Evolutionary conservation across 2,113 vertebrate species (phyloP).

Genomic region (Hemichromis elongatus): DNA sequence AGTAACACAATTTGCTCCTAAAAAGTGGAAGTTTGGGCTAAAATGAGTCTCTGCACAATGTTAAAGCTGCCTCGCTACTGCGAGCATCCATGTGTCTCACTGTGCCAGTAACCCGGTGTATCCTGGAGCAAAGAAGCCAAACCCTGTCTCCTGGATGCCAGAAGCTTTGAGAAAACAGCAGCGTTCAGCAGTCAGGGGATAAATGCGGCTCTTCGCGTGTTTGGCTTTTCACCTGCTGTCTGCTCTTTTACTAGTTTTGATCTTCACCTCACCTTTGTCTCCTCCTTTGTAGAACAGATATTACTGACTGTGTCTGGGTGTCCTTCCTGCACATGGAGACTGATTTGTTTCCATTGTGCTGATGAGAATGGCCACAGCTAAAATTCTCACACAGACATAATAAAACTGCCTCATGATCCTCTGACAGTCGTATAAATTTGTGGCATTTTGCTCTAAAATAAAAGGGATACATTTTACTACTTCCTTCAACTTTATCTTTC

Average conservation of each 20-base stretch:
- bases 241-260: accelerated
- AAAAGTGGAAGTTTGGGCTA: not conserved
- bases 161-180: not conserved
- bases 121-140: not conserved
- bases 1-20: accelerated
- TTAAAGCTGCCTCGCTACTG: not conserved
- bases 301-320: accelerated
- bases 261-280: not conserved
- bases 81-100: not conserved
- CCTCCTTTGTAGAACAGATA: not conserved
- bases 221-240: not conserved
- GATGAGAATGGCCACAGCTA: accelerated
- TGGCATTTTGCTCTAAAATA: not conserved
- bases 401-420: not conserved
- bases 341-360: not conserved
- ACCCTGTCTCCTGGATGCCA: not conserved
- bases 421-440: not conserved
- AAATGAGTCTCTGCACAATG: accelerated
- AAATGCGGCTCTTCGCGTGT: not conserved
- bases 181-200: not conserved
- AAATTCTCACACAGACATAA: accelerated
- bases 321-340: not conserved
- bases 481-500: not conserved
- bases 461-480: not conserved
- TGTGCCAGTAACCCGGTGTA: accelerated